Base-by-base conservation (phyloP, 2,797 vertebrate genomes). In the Craterocephalus amniculus region DNA sequence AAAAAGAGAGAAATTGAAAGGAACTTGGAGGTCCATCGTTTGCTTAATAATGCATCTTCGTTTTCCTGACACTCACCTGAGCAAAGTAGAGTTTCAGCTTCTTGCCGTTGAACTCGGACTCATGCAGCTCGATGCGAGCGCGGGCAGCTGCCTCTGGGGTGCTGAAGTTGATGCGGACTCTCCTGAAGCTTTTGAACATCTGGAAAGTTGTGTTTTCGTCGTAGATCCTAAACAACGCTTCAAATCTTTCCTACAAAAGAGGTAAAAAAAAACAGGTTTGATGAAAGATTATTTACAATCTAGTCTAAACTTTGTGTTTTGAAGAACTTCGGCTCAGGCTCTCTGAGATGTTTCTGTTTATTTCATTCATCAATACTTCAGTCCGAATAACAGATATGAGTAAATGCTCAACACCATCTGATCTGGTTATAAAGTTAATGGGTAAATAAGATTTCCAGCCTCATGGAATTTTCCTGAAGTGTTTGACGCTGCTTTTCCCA, bases 11-110 rank as follows among this genome's bases (percentile, higher is more conserved):
- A 34, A 66, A 40, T 8, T 49, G 34, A 67, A 36, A 63, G 18
- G 51, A 67, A 29, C 18, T 22, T 27, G 24, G 4, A 63, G 32
- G 35, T 29, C 4, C 26, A 32, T 32, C 18, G 20, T 57, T 11
- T 31, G 36, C 22, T 63, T 18, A 10, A 32, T 13, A 10, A 5
- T 20, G 11, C 11, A 20, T 10, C 56, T 65, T 51, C 4, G 67
- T 49, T 79, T 71, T 70, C 61, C 66, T 74, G 63, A 71, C 54
- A 74, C 79, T 84, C 86, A 99, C 98, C 95, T 99, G 98, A 54
- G 98, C 97, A 32, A 99, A 99, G 89, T 97, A 99, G 16, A 99
- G 95, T 83, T 97, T 96, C 84, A 99, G 94, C 88, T 99, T 97
- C 79, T 94, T 92, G n/a, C 97, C 97, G 0, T 91, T 95, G 90